phyloP scores from a whole-genome alignment of 2,113 vertebrate genomes.

The Solenodon paradoxus region DNA sequence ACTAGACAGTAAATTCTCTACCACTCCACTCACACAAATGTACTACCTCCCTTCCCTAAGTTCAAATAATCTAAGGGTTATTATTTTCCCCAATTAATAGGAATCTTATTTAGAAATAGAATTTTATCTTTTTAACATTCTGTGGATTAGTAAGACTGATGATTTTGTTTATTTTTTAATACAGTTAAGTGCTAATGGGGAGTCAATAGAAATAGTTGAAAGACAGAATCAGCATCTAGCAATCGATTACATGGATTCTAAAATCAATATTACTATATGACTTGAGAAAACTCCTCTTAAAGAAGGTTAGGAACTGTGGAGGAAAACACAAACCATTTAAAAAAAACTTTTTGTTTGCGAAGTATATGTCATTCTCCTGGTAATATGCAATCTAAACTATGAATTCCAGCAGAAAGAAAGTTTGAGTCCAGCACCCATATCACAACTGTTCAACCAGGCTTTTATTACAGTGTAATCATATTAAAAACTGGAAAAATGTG shows the following conservation, averaged over 20 bases:
- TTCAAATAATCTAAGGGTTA: background rate
- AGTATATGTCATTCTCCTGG: background rate
- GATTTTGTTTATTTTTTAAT: constrained; percentile 48
- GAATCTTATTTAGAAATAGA: background rate
- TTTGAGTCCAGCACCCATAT: background rate
- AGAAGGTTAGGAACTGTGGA: constrained; percentile 1
- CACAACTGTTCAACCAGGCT: background rate
- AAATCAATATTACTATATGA: constrained; percentile 66
- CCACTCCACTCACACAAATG: background rate
- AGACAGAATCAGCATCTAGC: constrained; percentile 45
- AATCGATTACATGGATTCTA: constrained; percentile 62
- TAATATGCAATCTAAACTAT: background rate
- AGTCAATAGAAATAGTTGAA: constrained; percentile 55
- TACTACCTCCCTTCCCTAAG: background rate
- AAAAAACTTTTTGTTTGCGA: constrained; percentile 17
- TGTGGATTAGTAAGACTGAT: constrained; percentile 38
- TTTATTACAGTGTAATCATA: background rate
- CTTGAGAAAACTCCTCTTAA: constrained; percentile 28
- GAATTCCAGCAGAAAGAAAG: background rate
- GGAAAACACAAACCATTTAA: background rate
- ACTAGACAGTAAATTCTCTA: background rate
- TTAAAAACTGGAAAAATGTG: background rate
- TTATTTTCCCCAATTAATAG: background rate
- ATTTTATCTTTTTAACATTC: constrained; percentile 10
- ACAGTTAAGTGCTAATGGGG: constrained; percentile 43